phyloP scores from a whole-genome alignment of 2,113 vertebrate genomes.

The Eidolon helvum region DNA sequence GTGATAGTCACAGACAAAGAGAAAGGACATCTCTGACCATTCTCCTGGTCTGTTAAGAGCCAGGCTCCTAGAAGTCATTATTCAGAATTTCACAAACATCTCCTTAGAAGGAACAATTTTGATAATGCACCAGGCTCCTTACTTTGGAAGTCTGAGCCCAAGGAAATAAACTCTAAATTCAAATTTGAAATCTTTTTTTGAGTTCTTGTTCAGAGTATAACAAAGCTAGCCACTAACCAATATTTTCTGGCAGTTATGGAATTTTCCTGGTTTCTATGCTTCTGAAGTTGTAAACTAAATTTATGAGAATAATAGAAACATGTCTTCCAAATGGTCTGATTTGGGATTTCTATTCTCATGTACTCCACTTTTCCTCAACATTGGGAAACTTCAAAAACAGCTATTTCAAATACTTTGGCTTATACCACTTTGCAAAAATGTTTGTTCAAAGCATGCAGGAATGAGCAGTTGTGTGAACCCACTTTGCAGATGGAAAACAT shows the following conservation, averaged over 20 bases:
- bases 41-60: neutral
- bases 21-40: neutral
- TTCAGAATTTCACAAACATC: neutral
- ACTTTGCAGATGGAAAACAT: neutral
- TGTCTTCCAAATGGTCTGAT: neutral
- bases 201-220: neutral
- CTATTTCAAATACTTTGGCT: neutral
- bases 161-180: conserved; percentile 31
- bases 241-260: neutral
- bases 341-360: neutral
- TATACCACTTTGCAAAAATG: neutral
- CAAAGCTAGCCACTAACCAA: neutral
- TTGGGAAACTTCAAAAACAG: neutral
- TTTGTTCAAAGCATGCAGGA: neutral
- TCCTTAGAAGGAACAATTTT: neutral
- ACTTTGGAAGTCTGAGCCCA: neutral
- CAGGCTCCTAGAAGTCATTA: neutral
- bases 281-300: neutral
- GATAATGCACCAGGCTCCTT: neutral
- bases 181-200: neutral
- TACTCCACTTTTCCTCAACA: neutral
- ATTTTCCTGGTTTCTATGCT: neutral
- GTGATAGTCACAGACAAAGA: neutral
- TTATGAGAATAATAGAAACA: neutral
- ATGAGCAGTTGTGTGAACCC: neutral